Evolutionary conservation across 2,113 vertebrate species (phyloP), one percentile per base, ranked within the genome.

Genomic region (Emydura subglobosa): DNA sequence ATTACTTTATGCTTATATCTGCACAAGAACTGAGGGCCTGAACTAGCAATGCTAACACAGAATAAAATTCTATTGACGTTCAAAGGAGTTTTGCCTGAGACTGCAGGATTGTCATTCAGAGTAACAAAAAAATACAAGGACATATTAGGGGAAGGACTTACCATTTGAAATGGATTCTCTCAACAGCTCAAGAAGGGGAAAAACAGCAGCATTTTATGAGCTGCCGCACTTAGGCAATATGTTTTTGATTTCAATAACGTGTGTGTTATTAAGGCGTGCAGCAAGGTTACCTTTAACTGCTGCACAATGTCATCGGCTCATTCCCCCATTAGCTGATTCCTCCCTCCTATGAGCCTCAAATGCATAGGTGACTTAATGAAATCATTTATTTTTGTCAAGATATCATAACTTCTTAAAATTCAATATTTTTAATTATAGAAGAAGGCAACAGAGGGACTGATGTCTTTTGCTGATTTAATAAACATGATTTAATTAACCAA

Each of bases 131-230:
- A 65, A 53, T 16, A 79, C 72, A 44, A 87, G 25, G 78, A 76
- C 78, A 82, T 34, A 59, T 68, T 78, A 93, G 86, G 91, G 83
- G 61, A 76, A 88, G 85, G 83, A 29, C 12, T 95, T 95, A 51
- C 85, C 94, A 27, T 39, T 86, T 85, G 57, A 94, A 91, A 93
- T 57, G 39, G 78, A 49, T 94, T 94, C 89, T 74, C 87, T 68
- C 82, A 89, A 11, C 22, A 85, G 90, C 91, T 17, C 34, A 47
- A 82, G 83, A 85, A 89, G 50, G 34, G 88, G 85, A 89, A 82
- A 21, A 86, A 68, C 59, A 79, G 39, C 22, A 83, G 5, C 76
- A 84, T 85, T 92, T 94, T 89, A 79, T 94, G 81, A 68, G 86
- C 55, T 49, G 61, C 7, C 81, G 90, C 55, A 50, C 49, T 83